Base-by-base conservation (phyloP, 2,113 vertebrate genomes). In the Formicarius rufipectus region DNA sequence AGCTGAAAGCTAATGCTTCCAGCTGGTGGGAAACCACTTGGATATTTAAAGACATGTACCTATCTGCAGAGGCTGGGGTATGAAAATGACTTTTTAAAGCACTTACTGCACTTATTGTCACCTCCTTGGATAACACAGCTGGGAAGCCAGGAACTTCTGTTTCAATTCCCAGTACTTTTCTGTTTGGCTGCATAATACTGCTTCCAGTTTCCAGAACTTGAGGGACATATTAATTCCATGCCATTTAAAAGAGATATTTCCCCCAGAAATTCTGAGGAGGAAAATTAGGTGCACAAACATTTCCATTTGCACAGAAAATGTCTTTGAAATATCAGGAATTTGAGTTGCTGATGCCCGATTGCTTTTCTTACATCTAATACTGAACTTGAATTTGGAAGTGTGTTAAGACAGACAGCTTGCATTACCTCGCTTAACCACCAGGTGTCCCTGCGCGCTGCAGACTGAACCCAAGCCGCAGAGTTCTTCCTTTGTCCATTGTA, bases 271-370 rank as follows among this genome's bases (percentile, higher is more conserved):
- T 69, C 31, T 28, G 16, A 39, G 8, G 3, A 42, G 39, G 30
- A 77, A 73, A 66, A 17, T 22, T 9, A 25, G 0, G 0, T 16
- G 28, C 19, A 52, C 2, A 1, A 68, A 37, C 12, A 78, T 25
- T 84, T 56, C 18, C 45, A 45, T 39, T 55, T 55, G 35, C 42
- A 72, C 19, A 33, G 24, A 56, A 4, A 4, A 33, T 16, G n/a
- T 30, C 39, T 67, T 49, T 50, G 79, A 72, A 76, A 30, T 4
- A 27, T 3, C 16, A 45, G 28, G 37, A 33, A 52, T 7, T 7
- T 6, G 27, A 59, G 19, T 8, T 31, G 37, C 35, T n/a, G 20
- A 20, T 17, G 55, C 14, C 5, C 0, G 0, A 30, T 2, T 14
- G 19, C 14, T 11, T 49, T 37, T 59, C 60, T 58, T 23, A 17